Evolutionary conservation across 2,797 vertebrate species (phyloP).

Genomic region (Gymnothorax javanicus): DNA sequence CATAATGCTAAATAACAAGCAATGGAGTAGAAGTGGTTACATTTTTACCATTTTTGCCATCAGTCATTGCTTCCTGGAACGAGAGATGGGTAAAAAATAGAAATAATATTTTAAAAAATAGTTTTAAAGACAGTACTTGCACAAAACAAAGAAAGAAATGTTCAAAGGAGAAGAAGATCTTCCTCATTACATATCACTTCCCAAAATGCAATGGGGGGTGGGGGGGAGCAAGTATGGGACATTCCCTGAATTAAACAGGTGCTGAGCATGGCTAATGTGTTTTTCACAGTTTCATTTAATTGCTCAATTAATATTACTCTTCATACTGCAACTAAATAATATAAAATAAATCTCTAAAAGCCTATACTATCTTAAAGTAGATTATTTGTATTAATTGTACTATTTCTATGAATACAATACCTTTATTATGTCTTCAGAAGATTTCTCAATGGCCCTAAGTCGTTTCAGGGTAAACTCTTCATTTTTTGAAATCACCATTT

Average conservation of each 20-base stretch:
- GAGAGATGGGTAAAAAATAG: neutral
- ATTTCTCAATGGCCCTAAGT: constrained; percentile 79
- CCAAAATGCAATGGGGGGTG: neutral
- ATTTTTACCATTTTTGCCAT: constrained; percentile 64
- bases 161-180: neutral
- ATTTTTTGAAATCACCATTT: constrained; percentile 79
- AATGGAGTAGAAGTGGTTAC: neutral
- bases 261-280: neutral
- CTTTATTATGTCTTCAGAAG: constrained; percentile 82
- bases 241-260: neutral
- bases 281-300: neutral
- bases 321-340: neutral
- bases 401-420: constrained; percentile 55
- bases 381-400: neutral
- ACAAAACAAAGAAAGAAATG: neutral
- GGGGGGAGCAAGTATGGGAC: neutral
- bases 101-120: neutral
- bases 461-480: constrained; percentile 81
- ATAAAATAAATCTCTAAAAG: neutral
- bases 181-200: neutral
- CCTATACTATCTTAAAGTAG: neutral
- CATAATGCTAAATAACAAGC: neutral
- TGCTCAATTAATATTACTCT: neutral
- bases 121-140: neutral
- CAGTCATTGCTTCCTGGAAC: constrained; percentile 73